phyloP scores from a whole-genome alignment of 2,797 vertebrate genomes.

The Graptemys geographica region DNA sequence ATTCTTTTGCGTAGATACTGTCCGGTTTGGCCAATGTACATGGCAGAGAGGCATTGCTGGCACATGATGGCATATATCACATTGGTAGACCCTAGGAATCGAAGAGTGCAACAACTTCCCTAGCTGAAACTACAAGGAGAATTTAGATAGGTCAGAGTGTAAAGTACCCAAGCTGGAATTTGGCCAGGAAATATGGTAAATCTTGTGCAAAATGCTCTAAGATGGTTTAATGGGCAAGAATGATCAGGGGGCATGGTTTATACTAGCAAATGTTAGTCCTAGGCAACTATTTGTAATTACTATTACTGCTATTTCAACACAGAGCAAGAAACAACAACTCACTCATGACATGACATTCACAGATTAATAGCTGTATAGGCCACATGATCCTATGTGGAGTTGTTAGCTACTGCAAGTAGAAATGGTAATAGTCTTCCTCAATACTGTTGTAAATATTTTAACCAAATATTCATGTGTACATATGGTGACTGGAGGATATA shows the following conservation, averaged over 20 bases:
- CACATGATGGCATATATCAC: no score
- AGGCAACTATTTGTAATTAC: neutral
- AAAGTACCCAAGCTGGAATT: neutral
- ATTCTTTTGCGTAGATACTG: no score
- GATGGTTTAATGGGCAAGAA: neutral
- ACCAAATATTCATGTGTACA: neutral
- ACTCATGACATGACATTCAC: neutral
- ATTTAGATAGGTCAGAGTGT: neutral
- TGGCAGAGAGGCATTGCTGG: no score
- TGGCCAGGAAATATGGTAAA: neutral
- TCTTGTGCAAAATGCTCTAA: neutral
- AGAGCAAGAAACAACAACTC: neutral
- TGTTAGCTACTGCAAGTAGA: neutral
- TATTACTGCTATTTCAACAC: neutral
- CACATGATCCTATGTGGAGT: neutral
- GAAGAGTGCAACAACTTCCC: conserved; percentile 15
- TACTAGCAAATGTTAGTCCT: neutral
- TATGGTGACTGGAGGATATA: neutral
- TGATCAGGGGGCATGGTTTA: neutral
- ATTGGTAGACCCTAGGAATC: conserved; percentile 10
- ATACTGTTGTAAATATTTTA: neutral
- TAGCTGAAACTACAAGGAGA: conserved; percentile 6
- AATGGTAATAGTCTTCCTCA: neutral
- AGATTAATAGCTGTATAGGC: neutral
- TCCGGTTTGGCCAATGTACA: no score